A percentile compares a stretch with the other conserved stretches of the same genome.
Evolutionary conservation across 30 jellyfish, hydroid and myxozoan species (phyloP).

Genomic region (Aurelia aurita complex sp. Pacific): DNA sequence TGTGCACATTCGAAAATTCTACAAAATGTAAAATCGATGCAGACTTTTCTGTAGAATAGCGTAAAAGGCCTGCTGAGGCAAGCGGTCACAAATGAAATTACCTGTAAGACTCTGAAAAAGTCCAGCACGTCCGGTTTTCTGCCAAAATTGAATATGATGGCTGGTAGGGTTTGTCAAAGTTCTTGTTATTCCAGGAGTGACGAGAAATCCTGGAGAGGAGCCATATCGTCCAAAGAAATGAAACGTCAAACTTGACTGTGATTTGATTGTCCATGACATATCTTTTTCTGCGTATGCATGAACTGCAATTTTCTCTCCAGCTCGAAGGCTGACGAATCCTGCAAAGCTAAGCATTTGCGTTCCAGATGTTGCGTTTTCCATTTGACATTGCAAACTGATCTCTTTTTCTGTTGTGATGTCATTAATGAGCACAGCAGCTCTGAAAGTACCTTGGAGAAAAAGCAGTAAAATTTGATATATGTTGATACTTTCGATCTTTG

Average conservation of each 20-base stretch:
- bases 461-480: too few relatives aligned
- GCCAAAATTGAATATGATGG: conserved; percentile 60
- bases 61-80: too few relatives aligned
- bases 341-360: conserved; percentile 70
- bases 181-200: conserved; percentile 49
- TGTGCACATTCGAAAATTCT: too few relatives aligned
- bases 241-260: conserved; percentile 64
- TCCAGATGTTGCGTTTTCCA: conserved; percentile 52
- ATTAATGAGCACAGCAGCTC: conserved; percentile 62
- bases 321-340: conserved; percentile 81
- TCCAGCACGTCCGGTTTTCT: conserved; percentile 71
- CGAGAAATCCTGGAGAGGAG: conserved; percentile 84
- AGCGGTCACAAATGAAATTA: neutral
- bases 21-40: too few relatives aligned
- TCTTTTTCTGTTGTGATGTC: conserved; percentile 51
- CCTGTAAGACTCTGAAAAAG: conserved; percentile 85
- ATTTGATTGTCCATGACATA: conserved; percentile 51
- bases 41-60: too few relatives aligned
- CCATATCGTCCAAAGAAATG: conserved; percentile 91
- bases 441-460: conserved; percentile 27
- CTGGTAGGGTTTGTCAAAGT: conserved; percentile 24
- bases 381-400: conserved; percentile 41
- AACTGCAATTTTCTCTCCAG: conserved; percentile 81
- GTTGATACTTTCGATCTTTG: too few relatives aligned
- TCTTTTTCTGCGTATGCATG: conserved; percentile 57